These are phyloP conservation scores for Sebastes jordani DNA, from an alignment of 2,797 vertebrate genomes.

Conservation along the genomic window DNA sequence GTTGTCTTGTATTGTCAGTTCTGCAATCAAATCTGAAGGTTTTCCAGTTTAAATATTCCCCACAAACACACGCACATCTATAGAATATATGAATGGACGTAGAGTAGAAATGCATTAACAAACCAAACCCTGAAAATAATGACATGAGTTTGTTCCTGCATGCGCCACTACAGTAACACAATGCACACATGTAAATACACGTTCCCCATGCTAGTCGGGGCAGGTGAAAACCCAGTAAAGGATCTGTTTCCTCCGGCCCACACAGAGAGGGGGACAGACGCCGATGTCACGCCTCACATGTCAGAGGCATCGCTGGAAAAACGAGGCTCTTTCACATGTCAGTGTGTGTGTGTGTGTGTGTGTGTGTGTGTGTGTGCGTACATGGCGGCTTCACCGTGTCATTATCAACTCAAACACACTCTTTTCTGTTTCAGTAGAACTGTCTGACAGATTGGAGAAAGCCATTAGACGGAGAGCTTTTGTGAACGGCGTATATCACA, in stretches of 20 bases:
- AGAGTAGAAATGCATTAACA: background rate
- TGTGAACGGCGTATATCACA: background rate
- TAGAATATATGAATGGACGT: background rate
- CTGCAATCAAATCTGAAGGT: background rate
- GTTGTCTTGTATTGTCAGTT: background rate
- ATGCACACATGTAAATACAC: background rate
- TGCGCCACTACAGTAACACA: background rate
- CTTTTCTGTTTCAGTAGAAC: constrained; percentile 21
- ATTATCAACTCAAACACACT: constrained; percentile 50
- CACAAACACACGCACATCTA: background rate
- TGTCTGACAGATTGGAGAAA: constrained; percentile 6
- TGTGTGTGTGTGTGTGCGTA: background rate
- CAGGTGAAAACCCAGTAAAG: constrained; percentile 29
- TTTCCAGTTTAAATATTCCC: background rate
- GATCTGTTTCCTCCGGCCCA: constrained; percentile 20
- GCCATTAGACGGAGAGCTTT: background rate
- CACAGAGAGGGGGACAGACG: background rate
- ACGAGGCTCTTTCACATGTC: constrained; percentile 2
- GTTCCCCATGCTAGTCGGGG: constrained; percentile 30
- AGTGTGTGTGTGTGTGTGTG: background rate
- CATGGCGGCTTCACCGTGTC: constrained; percentile 29
- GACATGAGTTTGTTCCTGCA: background rate
- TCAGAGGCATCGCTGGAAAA: constrained; percentile 16
- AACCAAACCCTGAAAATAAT: background rate
- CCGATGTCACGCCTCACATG: constrained; percentile 15